Base-by-base conservation (phyloP, 2,113 vertebrate genomes). In the Craseonycteris thonglongyai region DNA sequence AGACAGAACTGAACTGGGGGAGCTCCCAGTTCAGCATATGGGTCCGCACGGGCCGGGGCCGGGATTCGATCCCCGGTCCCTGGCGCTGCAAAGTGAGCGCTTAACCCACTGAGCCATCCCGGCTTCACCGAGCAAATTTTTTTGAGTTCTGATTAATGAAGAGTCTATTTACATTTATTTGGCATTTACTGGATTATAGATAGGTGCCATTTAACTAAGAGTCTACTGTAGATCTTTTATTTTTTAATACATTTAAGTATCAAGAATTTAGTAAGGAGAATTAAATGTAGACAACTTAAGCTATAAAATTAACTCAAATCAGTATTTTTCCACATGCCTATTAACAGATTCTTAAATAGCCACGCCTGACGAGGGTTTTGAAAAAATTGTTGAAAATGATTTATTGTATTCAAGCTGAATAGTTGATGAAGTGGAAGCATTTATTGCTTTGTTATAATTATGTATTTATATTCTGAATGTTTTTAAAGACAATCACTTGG, bases 351-450 rank as follows among this genome's bases (percentile, higher is more conserved):
- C 69, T 66, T 85, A 90, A 56, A 94, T 59, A 78, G 38, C 21
- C 38, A 54, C 16, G 95, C 71, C 42, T 84, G 21, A 54, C 40
- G 65, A 69, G 38, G 51, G 26, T 95, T 93, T 92, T 71, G 47
- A 87, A 96, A 81, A 72, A 95, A 96, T 91, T 82, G 33, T 83
- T 93, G 35, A 90, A 72, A 95, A 61, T 95, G 86, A 89, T 85
- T 87, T 85, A 82, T 80, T 96, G 24, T 61, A 16, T 89, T 79
- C 33, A 61, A 30, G 85, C 63, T 40, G 79, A 91, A 83, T 71
- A 18, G 56, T 65, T 89, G 82, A 66, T 89, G 40, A 83, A 93
- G n/a, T 30, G 18, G n/a, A 83, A 82, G 35, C 21, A 40, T 83
- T 85, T 91, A 83, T 76, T 81, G 33, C 28, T 93, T 42, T 96